phyloP scores from a whole-genome alignment of 2,797 vertebrate species.

The Gymnocypris eckloni region DNA sequence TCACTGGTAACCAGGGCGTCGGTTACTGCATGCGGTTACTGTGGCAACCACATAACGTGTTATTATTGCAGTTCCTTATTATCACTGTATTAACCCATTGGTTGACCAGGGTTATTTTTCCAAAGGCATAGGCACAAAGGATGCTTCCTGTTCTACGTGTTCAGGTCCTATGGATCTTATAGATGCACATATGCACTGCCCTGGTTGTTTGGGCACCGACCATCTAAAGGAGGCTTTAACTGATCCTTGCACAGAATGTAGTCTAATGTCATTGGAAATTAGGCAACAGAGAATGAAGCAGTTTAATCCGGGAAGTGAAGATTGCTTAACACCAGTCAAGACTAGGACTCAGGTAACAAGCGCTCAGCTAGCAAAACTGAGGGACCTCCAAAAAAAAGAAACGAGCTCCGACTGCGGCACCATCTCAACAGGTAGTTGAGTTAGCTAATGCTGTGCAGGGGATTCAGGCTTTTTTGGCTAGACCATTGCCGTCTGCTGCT shows the following conservation, averaged over 20 bases:
- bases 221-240: not conserved
- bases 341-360: not conserved
- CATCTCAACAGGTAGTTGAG: not conserved
- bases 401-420: not conserved
- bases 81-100: not conserved
- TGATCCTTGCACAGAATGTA: not conserved
- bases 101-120: not conserved
- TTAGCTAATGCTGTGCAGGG: not conserved
- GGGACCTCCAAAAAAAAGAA: not conserved
- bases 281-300: not conserved
- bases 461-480: not conserved
- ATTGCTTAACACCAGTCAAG: no score
- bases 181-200: not conserved
- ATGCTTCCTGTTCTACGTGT: not conserved
- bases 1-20: not conserved
- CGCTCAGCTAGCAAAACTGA: not conserved
- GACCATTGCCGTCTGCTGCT: not conserved
- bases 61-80: no score
- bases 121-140: not conserved
- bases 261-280: not conserved
- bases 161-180: not conserved
- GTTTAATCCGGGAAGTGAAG: not conserved
- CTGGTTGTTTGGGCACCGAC: not conserved
- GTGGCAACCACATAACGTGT: no score
- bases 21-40: not conserved